phyloP scores from a whole-genome alignment of 2,797 vertebrate genomes.

The Oreortyx pictus region DNA sequence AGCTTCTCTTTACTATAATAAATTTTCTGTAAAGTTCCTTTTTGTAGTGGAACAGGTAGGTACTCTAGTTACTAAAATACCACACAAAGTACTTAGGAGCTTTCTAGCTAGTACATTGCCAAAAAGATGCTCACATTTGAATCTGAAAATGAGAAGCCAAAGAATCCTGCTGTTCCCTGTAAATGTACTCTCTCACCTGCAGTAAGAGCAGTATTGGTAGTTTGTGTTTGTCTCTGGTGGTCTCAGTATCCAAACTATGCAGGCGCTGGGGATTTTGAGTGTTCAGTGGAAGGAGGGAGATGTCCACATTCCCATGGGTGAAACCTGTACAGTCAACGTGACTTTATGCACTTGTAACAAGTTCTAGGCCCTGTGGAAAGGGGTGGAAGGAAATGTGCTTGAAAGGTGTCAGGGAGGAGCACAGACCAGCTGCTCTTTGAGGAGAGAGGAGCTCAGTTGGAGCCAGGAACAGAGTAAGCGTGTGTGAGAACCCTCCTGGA shows the following conservation, averaged over 20 bases:
- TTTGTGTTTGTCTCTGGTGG: neutral
- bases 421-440: neutral
- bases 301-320: neutral
- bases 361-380: slow-evolving; percentile 27
- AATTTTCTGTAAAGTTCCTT: neutral
- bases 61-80: neutral
- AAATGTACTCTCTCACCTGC: neutral
- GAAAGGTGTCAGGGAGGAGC: slow-evolving; percentile 36
- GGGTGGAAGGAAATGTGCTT: neutral
- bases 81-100: neutral
- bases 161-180: neutral
- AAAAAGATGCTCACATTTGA: neutral
- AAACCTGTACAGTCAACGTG: slow-evolving; percentile 50
- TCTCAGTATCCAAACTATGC: neutral
- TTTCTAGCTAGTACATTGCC: neutral
- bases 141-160: neutral
- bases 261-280: neutral
- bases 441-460: neutral
- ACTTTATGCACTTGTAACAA: neutral
- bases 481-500: neutral
- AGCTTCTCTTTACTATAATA: neutral
- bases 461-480: neutral
- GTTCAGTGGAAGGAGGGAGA: neutral
- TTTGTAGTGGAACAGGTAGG: neutral
- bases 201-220: neutral